Evolutionary conservation across 2,888 invertebrate genomes (phyloP), one percentile per base, ranked within the genome.

Genomic region (Clanis bilineata): DNA sequence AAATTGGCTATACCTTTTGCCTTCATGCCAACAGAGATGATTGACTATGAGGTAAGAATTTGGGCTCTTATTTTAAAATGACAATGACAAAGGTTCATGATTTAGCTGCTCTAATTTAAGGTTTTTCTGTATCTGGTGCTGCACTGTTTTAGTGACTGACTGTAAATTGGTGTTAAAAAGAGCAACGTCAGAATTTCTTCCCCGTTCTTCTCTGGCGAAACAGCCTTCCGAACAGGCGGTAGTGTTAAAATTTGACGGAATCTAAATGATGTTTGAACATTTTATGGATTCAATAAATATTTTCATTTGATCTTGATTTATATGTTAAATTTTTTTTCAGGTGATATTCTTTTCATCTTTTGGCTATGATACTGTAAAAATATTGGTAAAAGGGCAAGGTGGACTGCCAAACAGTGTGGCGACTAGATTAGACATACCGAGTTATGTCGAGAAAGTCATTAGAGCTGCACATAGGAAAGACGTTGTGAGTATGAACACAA

Each of bases 21-120:
- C 9, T 92, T 92, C 56, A 75, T 91, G 82, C 92, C 92, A 0
- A 86, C 84, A 18, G 91, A 92, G 76, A 91, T 92, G 90, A 78
- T 90, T 21, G 84, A 90, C 70, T 92, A 92, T 62, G 85, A 91
- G 84, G 90, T 87, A 70, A 66, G 55, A 36, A 39, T n/a, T 9
- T 18, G 1, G 43, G 18, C 43, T 18, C 10, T 43, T 38, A 25
- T n/a, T 39, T 38, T 41, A 7, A n/a, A n/a, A n/a, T n/a, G n/a
- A n/a, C n/a, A n/a, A n/a, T n/a, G n/a, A n/a, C n/a, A n/a, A n/a
- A n/a, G n/a, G n/a, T n/a, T n/a, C n/a, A n/a, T n/a, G n/a, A n/a
- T n/a, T n/a, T n/a, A n/a, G n/a, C n/a, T n/a, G n/a, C n/a, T n/a
- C n/a, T n/a, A n/a, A n/a, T n/a, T n/a, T n/a, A n/a, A n/a, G n/a